phyloP scores from a whole-genome alignment of 2,888 invertebrate genomes.

The Leucophenga maculata region DNA sequence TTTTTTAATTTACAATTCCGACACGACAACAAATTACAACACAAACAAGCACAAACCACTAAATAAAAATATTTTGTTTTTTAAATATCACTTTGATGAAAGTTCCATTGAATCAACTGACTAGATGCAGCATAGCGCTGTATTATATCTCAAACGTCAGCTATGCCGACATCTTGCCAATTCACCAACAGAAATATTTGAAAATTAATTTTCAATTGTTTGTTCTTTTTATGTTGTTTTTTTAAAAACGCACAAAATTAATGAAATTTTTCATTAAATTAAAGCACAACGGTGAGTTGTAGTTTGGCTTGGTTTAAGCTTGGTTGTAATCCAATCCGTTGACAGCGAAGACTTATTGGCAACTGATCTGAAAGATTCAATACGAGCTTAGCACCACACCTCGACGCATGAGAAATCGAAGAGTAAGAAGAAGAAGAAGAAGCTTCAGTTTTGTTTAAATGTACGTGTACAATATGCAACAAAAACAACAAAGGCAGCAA shows the following conservation, averaged over 20 bases:
- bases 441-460: conserved; percentile 52
- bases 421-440: conserved; percentile 56
- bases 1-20: too few species aligned
- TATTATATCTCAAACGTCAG: conserved; percentile 67
- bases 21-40: not conserved
- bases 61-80: not conserved
- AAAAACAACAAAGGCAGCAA: conserved; percentile 37
- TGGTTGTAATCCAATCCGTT: conserved; percentile 67
- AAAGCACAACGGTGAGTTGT: conserved; percentile 20
- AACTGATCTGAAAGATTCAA: conserved; percentile 68
- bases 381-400: conserved; percentile 70
- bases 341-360: conserved; percentile 69
- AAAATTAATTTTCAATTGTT: not conserved
- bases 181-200: conserved; percentile 64
- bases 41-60: not conserved
- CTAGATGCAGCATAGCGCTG: conserved; percentile 73
- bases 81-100: conserved; percentile 39
- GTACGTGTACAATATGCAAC: conserved; percentile 40
- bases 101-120: conserved; percentile 71
- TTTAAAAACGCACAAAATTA: conserved; percentile 22
- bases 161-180: conserved; percentile 74
- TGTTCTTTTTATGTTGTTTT: not conserved
- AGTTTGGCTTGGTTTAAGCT: not conserved
- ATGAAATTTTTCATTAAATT: conserved; percentile 3
- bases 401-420: conserved; percentile 43